Evolutionary conservation across 2,797 vertebrate genomes (phyloP), one percentile per base, ranked within the genome.

Genomic region (Crypturellus tataupa): DNA sequence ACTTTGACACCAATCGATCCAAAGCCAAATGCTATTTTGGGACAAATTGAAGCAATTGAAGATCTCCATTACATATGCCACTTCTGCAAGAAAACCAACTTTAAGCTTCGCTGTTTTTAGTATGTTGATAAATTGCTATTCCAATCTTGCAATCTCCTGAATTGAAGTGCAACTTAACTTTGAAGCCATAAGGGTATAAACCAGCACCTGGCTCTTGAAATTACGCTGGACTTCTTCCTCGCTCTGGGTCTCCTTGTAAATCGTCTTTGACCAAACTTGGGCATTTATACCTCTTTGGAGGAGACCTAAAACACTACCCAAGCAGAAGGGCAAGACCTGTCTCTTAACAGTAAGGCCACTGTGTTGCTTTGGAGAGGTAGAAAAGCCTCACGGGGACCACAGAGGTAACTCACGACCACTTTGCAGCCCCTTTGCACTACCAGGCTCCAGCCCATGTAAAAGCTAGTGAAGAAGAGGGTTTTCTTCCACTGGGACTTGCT

Each of bases 101-200:
- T 95, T 71, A 51, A 93, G 59, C 53, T 91, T 96, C 1, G 10
- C n/a, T 92, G 78, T 73, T 93, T 96, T 73, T 91, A 82, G 85
- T 75, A 83, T 65, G 67, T 81, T 39, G 65, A 81, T 90, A 82
- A 90, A 92, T 94, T 93, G 82, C 59, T 82, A 80, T 51, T 73
- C 44, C 93, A 44, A 93, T 89, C 83, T 94, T 1, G 5, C 20
- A 44, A 85, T 78, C 80, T 75, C 4, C 2, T 89, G 51, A 89
- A 87, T 85, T 95, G 67, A 96, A 97, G 94, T 97, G 96, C 95
- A 95, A 82, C 89, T 95, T 95, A 95, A 89, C 86, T 90, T 62
- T 88, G 92, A 97, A 98, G 97, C 97, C 97, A 97, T 97, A 96
- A 84, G 83, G 91, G 72, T 97, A 93, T 95, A 90, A 95, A 95